phyloP scores from a whole-genome alignment of 1,140 invertebrate genomes.

The Drosophila aff. region DNA sequence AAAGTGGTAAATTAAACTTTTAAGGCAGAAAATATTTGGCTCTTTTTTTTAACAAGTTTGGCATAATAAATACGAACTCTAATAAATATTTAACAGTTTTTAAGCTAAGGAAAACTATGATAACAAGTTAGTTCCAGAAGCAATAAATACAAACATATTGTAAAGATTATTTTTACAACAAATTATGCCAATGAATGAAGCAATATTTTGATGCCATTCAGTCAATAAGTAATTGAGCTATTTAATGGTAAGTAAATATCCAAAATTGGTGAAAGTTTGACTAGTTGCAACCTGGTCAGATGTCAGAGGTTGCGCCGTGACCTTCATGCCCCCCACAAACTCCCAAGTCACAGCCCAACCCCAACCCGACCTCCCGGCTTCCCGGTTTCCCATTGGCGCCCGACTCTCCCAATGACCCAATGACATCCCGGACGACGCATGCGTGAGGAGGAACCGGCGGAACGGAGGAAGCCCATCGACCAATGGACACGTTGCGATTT shows the following conservation, averaged over 20 bases:
- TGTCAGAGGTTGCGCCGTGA: slow-evolving; percentile 16
- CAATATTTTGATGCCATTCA: too few species aligned
- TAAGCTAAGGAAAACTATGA: neutral
- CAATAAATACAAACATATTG: neutral
- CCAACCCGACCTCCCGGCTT: neutral
- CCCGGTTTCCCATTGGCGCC: slow-evolving; percentile 42
- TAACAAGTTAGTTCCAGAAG: neutral
- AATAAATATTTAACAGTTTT: neutral
- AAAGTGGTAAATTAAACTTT: neutral
- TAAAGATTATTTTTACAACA: too few species aligned
- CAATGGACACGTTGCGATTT: slow-evolving; percentile 65
- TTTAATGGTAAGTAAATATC: neutral
- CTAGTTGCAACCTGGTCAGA: neutral
- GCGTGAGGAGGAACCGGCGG: slow-evolving; percentile 32
- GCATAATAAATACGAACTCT: neutral
- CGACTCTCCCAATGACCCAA: slow-evolving; percentile 37
- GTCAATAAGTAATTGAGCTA: too few species aligned
- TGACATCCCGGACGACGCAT: slow-evolving; percentile 49
- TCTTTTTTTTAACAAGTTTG: neutral
- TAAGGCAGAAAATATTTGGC: neutral
- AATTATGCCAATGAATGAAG: too few species aligned
- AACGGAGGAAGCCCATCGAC: slow-evolving; percentile 44
- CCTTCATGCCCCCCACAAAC: slow-evolving; percentile 5
- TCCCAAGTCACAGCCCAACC: neutral
- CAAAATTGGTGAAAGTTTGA: neutral